These are phyloP conservation scores for Acleris sparsana DNA, from an alignment of 2,888 invertebrate genomes.

Conservation along the genomic window DNA sequence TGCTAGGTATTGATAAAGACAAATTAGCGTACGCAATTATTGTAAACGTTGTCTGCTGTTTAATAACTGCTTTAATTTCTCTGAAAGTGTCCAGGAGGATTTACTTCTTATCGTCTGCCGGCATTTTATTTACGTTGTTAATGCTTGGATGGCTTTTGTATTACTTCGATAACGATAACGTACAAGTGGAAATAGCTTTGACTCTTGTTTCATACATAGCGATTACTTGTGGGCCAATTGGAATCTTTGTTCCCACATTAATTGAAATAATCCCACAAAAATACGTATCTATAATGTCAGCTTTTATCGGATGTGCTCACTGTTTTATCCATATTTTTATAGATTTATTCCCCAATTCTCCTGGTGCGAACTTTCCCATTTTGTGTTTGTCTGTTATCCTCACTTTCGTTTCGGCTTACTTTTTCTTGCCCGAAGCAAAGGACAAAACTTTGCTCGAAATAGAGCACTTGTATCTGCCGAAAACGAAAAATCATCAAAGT, in stretches of 20 bases:
- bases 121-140: neutral
- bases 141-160: neutral
- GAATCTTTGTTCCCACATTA: neutral
- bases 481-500: neutral
- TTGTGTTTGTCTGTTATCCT: neutral
- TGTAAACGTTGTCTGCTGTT: neutral
- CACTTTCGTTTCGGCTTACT: neutral
- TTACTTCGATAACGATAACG: neutral
- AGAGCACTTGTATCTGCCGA: neutral
- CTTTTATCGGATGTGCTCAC: too few relatives aligned
- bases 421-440: conserved; percentile 1
- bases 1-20: neutral
- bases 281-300: neutral
- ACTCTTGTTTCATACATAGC: neutral
- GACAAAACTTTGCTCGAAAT: neutral
- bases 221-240: neutral
- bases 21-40: neutral
- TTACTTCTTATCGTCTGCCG: neutral
- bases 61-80: neutral
- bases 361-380: neutral
- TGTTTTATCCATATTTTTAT: too few relatives aligned
- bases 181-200: neutral
- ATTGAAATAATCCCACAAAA: conserved; percentile 10
- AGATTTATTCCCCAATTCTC: neutral
- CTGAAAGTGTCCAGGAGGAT: neutral